These are phyloP conservation scores for Zosterops lateralis DNA, from an alignment of 2,113 vertebrate genomes.

Conservation along the genomic window DNA sequence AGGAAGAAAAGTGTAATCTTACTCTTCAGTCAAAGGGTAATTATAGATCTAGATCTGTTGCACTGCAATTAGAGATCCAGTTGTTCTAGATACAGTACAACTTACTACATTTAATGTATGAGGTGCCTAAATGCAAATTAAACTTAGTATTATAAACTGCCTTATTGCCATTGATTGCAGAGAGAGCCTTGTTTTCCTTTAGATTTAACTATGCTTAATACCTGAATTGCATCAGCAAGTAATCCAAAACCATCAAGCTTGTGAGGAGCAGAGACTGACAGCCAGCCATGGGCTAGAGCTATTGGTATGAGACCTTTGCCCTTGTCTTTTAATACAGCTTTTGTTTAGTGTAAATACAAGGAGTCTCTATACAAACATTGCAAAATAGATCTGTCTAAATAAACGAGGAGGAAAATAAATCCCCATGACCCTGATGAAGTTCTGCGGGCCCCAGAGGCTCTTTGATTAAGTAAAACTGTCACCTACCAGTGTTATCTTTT, in stretches of 20 bases:
- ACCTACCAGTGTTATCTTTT: slow-evolving; percentile 18
- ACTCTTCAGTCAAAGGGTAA: neutral
- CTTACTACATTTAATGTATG: neutral
- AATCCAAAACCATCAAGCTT: neutral
- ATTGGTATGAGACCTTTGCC: neutral
- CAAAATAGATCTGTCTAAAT: neutral
- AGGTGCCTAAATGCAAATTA: neutral
- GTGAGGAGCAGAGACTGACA: neutral
- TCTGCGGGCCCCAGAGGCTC: neutral
- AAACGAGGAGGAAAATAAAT: neutral
- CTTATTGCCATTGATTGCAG: neutral
- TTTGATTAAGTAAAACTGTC: slow-evolving; percentile 41
- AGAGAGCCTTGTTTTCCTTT: neutral
- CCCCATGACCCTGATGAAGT: neutral
- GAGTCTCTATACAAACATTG: neutral
- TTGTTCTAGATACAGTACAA: neutral
- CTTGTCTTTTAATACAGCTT: neutral
- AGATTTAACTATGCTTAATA: neutral
- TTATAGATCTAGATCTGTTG: neutral
- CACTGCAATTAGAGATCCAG: neutral
- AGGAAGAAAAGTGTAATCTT: neutral
- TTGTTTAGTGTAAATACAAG: neutral
- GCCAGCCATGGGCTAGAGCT: neutral
- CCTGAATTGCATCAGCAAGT: neutral
- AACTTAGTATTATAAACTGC: neutral